Base-by-base conservation (phyloP, 2,888 invertebrate species). In the Smittia sp. region DNA sequence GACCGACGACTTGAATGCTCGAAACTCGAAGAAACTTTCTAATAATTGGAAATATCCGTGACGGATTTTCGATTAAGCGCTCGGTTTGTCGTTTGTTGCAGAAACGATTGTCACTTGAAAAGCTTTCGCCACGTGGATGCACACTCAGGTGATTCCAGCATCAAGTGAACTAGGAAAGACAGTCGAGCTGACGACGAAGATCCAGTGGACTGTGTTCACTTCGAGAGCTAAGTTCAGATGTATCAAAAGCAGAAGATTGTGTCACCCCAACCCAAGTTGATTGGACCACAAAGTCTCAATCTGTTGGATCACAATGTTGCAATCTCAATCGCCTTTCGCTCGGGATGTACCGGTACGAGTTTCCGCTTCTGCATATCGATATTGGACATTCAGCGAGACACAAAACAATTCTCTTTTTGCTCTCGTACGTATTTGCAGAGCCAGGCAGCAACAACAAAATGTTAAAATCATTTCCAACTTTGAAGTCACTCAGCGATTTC, bases 391-490 rank as follows among this genome's bases (percentile, higher is more conserved):
- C 27, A 65, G 25, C 22, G 15, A 65, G 15, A 27, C 15, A 15
- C 66, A 66, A 22, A 66, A 66, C 20, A 66, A 66, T 38, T 38
- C 38, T 15, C 25, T 67, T 67, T 27, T 20, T 32, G 58, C 66
- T 67, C 39, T 39, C 41, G n/a, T 18, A 38, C 66, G 13, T 39
- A 20, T 39, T 67, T 39, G 67, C 20, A 67, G 58, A 58, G 39
- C 39, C 1, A 65, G n/a, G 25, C 20, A 15, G 20, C 18, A 38
- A 68, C 11, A 67, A 67, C 24, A 38, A 66, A 32, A 39, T 20
- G 27, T 32, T 27, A 66, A 66, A 66, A 66, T 66, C 39, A 68
- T 41, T 18, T 68, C 68, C 41, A 68, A 41, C 46, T 68, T 68
- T 15, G 66, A 63, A n/a, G 39, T 46, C 39, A 41, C 32, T 32